These are phyloP conservation scores for Odobenus rosmarus DNA, from an alignment of 2,113 vertebrate species.

Conservation along the genomic window DNA sequence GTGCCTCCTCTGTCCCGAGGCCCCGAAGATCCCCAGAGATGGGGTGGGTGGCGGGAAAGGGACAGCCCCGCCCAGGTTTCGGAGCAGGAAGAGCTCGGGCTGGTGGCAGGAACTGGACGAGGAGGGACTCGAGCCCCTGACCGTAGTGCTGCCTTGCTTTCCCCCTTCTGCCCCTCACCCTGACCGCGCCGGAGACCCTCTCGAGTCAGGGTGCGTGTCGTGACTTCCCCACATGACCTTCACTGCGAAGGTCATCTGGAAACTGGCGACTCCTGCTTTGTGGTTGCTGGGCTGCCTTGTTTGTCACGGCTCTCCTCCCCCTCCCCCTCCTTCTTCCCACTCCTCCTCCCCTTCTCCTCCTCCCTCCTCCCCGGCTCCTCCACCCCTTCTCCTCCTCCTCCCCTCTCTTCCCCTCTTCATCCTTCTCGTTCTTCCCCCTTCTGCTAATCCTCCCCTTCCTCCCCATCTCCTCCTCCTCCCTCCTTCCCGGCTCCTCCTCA, in stretches of 20 bases:
- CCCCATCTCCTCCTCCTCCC: neutral
- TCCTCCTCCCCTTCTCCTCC: neutral
- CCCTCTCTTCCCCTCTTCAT: neutral
- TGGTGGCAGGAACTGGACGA: neutral
- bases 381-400: neutral
- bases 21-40: neutral
- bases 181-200: neutral
- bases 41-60: neutral
- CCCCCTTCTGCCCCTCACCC: too few relatives aligned
- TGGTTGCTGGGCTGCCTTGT: neutral
- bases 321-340: too few relatives aligned
- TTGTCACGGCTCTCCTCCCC: neutral
- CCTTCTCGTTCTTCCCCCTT: neutral
- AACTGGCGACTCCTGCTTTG: neutral
- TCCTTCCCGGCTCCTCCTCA: too few relatives aligned
- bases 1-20: neutral
- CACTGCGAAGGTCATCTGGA: neutral
- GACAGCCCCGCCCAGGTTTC: neutral
- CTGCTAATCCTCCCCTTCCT: neutral
- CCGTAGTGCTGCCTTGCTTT: accelerated
- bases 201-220: neutral
- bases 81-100: neutral
- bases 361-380: too few relatives aligned
- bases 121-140: neutral
- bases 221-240: neutral